A percentile compares a stretch with the other conserved stretches of the same genome.
phyloP scores from a whole-genome alignment of 30 jellyfish, hydroid and myxozoan species.

The Morbakka virulenta region DNA sequence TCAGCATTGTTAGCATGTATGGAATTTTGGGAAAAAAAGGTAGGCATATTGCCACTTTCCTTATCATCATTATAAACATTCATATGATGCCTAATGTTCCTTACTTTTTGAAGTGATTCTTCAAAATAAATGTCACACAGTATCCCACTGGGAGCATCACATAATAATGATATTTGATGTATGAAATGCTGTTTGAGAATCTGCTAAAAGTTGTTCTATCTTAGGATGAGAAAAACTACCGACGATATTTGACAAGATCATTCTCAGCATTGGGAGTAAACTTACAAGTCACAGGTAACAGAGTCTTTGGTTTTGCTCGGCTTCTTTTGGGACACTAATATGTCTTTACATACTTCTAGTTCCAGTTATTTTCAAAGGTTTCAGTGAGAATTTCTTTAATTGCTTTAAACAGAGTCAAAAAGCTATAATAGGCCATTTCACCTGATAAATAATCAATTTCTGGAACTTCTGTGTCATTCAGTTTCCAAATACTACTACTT shows the following conservation, averaged over 20 bases:
- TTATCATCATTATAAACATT: neutral
- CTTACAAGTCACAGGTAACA: conserved; percentile 44
- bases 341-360: conserved; percentile 34
- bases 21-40: conserved; percentile 20
- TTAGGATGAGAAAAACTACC: conserved; percentile 15
- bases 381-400: conserved; percentile 20
- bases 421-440: too few species aligned
- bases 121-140: conserved; percentile 19
- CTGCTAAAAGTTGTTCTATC: conserved; percentile 33
- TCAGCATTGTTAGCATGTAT: conserved; percentile 35
- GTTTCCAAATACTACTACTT: too few species aligned
- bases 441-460: too few species aligned
- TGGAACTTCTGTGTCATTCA: too few species aligned
- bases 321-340: conserved; percentile 37
- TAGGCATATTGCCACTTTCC: conserved; percentile 5
- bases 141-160: conserved; percentile 38
- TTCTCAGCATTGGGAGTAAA: conserved; percentile 39
- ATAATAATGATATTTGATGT: conserved; percentile 49
- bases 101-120: conserved; percentile 35
- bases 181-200: conserved; percentile 50
- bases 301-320: conserved; percentile 63
- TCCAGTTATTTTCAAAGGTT: conserved; percentile 31
- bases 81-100: too few species aligned
- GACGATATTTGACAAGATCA: conserved; percentile 46
- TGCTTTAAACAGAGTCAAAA: conserved; percentile 10